Evolutionary conservation across 2,797 vertebrate genomes (phyloP).

Genomic region (Threskiornis aethiopicus): DNA sequence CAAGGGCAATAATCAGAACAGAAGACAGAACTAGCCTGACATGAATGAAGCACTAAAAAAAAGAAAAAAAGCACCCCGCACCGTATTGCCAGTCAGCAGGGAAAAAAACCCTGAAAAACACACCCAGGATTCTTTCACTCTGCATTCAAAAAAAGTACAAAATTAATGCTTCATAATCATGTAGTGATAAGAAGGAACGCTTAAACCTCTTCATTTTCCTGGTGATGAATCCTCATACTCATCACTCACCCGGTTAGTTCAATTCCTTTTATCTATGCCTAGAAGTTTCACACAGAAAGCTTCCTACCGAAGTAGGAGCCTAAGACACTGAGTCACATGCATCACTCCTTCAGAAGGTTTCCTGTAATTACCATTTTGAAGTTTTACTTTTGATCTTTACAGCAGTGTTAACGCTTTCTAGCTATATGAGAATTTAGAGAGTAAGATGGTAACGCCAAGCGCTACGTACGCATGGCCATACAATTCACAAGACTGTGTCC

Average conservation of each 20-base stretch:
- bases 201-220: background rate
- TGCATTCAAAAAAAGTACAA: fast-evolving
- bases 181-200: background rate
- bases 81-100: background rate
- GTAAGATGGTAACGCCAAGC: background rate
- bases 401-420: background rate
- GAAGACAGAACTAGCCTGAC: background rate
- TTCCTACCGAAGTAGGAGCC: background rate
- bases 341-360: background rate
- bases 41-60: background rate
- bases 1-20: background rate
- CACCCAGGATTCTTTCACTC: background rate
- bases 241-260: background rate
- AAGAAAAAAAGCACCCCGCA: fast-evolving
- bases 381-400: background rate
- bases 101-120: background rate
- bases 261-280: background rate
- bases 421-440: background rate
- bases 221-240: background rate
- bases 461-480: fast-evolving
- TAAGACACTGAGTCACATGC: background rate
- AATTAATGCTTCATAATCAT: background rate
- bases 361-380: background rate
- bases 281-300: background rate
- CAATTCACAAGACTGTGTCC: background rate